phyloP scores from a whole-genome alignment of 2,113 vertebrate species.

The Sitta europaea region DNA sequence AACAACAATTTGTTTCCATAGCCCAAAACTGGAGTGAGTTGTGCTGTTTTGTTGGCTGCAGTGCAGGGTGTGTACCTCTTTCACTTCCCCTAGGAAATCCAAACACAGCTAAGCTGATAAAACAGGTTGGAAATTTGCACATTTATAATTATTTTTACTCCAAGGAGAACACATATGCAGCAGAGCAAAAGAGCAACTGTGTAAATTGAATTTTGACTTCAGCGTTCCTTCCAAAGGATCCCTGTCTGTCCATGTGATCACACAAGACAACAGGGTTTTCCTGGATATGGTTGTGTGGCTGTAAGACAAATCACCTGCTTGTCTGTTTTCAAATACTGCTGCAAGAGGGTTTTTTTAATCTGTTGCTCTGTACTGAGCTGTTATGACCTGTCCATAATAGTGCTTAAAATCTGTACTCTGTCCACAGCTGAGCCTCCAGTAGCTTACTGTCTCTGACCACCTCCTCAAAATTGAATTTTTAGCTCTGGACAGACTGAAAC shows the following conservation, averaged over 20 bases:
- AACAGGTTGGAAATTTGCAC: background rate
- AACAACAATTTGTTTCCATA: background rate
- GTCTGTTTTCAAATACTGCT: background rate
- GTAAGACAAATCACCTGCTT: background rate
- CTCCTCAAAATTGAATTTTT: background rate
- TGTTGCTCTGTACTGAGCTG: background rate
- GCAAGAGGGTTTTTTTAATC: background rate
- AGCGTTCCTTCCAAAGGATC: background rate
- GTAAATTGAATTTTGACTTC: background rate
- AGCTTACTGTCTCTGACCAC: background rate
- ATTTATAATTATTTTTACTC: background rate
- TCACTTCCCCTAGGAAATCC: background rate
- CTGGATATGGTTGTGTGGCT: background rate
- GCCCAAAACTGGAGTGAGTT: background rate
- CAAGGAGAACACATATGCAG: background rate
- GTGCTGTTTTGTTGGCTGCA: background rate
- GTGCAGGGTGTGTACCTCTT: background rate
- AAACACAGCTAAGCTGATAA: background rate
- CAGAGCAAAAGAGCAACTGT: background rate
- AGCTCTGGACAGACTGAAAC: background rate
- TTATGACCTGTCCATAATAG: background rate
- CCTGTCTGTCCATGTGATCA: background rate
- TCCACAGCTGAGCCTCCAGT: background rate
- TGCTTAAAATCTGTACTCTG: background rate
- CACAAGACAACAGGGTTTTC: background rate